Conservation (phyloP, 2,888 invertebrate species). For the Rhyacophila evoluta region DNA sequence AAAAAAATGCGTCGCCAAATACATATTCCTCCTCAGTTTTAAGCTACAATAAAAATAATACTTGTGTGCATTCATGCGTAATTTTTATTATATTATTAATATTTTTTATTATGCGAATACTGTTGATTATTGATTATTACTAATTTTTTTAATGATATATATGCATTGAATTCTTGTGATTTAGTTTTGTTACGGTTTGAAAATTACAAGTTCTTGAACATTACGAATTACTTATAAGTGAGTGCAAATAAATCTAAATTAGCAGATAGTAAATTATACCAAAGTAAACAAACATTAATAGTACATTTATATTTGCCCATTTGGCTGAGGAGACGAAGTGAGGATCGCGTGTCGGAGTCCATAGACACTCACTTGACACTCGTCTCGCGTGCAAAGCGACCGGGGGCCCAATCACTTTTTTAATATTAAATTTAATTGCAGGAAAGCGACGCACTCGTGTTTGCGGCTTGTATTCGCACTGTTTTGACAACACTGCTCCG, state of each 20-base stretch:
- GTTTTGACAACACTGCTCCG: neutral
- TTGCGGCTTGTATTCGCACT: neutral
- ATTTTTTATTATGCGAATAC: no score
- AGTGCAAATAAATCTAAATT: neutral
- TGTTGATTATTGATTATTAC: neutral
- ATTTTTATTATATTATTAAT: no score
- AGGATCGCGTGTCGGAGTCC: neutral
- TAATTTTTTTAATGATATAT: neutral
- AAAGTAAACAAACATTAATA: neutral
- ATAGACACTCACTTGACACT: slow-evolving; percentile 22
- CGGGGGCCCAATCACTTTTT: neutral
- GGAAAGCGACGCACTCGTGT: slow-evolving; percentile 18
- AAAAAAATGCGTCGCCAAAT: no score
- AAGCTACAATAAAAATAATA: no score
- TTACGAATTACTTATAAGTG: no score
- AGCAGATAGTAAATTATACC: neutral
- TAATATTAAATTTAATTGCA: slow-evolving; percentile 15
- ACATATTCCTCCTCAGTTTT: no score
- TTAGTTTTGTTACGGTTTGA: no score
- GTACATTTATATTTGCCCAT: neutral
- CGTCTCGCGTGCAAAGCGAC: neutral
- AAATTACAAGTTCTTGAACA: no score
- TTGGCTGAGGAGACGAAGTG: neutral
- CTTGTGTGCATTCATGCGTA: no score
- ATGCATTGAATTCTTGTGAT: no score